These are phyloP conservation scores for Teinopalpus imperialis DNA, from an alignment of 2,888 invertebrate genomes.

Conservation along the genomic window DNA sequence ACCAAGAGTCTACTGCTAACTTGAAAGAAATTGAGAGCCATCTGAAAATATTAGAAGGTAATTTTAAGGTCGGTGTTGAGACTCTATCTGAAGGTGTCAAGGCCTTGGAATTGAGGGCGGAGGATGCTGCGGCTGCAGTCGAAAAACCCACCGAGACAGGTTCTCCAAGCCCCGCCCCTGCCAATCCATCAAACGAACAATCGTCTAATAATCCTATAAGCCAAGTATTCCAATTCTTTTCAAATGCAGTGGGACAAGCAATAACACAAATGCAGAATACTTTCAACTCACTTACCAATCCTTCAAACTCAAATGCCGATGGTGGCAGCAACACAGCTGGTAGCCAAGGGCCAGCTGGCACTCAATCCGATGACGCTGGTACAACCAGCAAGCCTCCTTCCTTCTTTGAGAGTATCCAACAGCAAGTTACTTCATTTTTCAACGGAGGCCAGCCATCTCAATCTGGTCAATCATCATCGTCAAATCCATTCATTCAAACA, in stretches of 20 bases:
- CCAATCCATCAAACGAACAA: constrained; percentile 2
- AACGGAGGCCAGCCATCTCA: constrained; percentile 23
- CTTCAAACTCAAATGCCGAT: constrained; percentile 1
- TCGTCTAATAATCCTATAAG: constrained; percentile 17
- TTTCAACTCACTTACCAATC: constrained; percentile 27
- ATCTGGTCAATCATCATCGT: constrained; percentile 3
- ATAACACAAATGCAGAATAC: constrained; percentile 33
- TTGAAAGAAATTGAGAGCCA: constrained; percentile 37
- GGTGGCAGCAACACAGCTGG: not conserved
- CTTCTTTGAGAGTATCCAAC: constrained; percentile 36
- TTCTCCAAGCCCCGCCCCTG: constrained; percentile 17
- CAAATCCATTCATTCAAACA: constrained; percentile 15
- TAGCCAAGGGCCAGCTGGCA: constrained; percentile 24
- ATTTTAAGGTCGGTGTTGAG: constrained; percentile 53
- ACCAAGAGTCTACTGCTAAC: constrained; percentile 31
- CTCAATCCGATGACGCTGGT: constrained; percentile 35
- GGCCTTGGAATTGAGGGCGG: constrained; percentile 48
- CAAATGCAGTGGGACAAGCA: constrained; percentile 32
- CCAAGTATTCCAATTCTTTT: constrained; percentile 31
- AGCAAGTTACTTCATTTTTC: constrained; percentile 35
- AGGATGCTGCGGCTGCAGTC: constrained; percentile 30
- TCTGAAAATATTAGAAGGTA: constrained; percentile 45
- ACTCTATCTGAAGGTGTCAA: constrained; percentile 54
- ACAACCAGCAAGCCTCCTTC: constrained; percentile 28
- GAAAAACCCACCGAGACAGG: constrained; percentile 17